These are phyloP conservation scores for Rhodeus uyekii DNA, from an alignment of 2,797 vertebrate genomes.

Conservation along the genomic window DNA sequence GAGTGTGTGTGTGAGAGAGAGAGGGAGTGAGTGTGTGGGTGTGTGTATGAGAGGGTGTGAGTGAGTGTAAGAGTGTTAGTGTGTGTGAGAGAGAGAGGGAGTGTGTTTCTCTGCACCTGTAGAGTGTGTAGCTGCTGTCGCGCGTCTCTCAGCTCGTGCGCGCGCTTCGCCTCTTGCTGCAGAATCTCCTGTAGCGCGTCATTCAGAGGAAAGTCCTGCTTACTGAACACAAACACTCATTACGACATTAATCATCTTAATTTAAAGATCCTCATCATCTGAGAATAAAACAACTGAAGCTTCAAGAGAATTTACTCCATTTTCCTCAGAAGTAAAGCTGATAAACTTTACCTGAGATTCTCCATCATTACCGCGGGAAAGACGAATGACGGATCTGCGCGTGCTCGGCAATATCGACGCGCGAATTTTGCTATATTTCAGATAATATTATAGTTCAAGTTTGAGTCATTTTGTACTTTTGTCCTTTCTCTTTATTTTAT, in stretches of 20 bases:
- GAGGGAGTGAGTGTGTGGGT: slow-evolving; percentile 68
- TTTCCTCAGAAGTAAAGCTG: neutral
- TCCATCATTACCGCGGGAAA: neutral
- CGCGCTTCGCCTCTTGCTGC: slow-evolving; percentile 58
- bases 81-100: neutral
- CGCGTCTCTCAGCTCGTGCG: slow-evolving; percentile 55
- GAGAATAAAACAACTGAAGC: too few species aligned
- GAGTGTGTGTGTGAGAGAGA: neutral
- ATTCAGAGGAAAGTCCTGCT: slow-evolving; percentile 54
- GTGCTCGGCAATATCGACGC: neutral
- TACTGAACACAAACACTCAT: slow-evolving; percentile 1
- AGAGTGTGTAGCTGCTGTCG: slow-evolving; percentile 4
- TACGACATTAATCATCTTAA: neutral
- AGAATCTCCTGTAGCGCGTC: slow-evolving; percentile 64
- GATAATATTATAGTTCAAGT: too few species aligned
- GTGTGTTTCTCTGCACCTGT: neutral
- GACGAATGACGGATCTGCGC: neutral
- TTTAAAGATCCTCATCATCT: too few species aligned
- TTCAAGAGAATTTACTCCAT: too few species aligned
- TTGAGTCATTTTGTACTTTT: neutral
- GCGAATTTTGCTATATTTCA: too few species aligned
- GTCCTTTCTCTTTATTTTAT: neutral
- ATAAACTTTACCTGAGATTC: neutral
- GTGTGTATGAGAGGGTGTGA: slow-evolving; percentile 89
- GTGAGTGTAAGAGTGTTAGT: too few species aligned